Evolutionary conservation across 2,888 invertebrate genomes (phyloP), one percentile per base, ranked within the genome.

Genomic region (Diarsia mendica): DNA sequence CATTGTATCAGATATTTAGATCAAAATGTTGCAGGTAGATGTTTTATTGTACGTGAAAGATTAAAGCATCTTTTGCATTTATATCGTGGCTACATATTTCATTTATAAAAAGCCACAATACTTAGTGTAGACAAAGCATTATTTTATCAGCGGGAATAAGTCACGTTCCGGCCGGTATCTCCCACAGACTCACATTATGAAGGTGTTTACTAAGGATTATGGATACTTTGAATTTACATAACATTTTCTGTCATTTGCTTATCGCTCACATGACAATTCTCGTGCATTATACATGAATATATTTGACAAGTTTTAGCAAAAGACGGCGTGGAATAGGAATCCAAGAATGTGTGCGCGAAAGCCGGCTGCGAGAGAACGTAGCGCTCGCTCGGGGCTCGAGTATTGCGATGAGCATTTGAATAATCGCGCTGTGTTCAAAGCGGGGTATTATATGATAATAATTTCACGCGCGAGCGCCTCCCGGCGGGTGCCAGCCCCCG

Each of bases 191-290:
- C 89, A 91, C 91, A 92, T 94, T 94, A 94, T 91, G 92, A 92
- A 93, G 91, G 93, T 92, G 92, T 93, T 93, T 93, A 92, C 92
- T 90, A 91, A 91, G 93, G 93, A 95, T 94, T 94, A 95, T 94
- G 91, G 94, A 92, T 92, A 92, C 92, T 93, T 93, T 91, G 92
- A 93, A 96, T 96, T 95, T 94, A 95, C 95, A 96, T 95, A 95
- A 94, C 95, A 95, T 95, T 95, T 96, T 95, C 93, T 94, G 94
- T 96, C 95, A 95, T 96, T 96, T 94, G 95, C 95, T 96, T 96
- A 96, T 96, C 96, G 94, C 90, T 93, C 93, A 94, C 93, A 93
- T 95, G 95, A 95, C 95, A 95, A 94, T 92, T 93, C 93, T 93
- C 91, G 94, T 93, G 93, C 93, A 95, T 95, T 94, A 94, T 91